These are phyloP conservation scores for Brachyhypopomus occidentalis DNA, from an alignment of 2,113 vertebrate species.

Conservation along the genomic window DNA sequence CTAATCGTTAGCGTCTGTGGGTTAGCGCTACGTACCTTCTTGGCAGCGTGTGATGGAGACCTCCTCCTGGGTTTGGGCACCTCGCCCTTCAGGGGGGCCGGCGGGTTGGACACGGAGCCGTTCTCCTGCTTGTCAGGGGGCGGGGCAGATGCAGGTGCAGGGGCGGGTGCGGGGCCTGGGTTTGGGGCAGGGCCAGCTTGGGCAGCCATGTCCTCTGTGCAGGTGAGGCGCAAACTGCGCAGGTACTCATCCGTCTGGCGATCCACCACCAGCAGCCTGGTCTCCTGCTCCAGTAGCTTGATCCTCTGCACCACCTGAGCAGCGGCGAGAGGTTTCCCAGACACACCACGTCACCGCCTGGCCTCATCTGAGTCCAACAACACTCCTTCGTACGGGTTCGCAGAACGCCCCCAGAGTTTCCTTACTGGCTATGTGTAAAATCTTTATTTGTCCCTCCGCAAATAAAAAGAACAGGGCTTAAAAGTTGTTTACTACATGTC, in stretches of 20 bases:
- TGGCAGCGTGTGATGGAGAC: constrained; percentile 74
- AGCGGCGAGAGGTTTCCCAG: not conserved
- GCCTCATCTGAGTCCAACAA: too few relatives aligned
- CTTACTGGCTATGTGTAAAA: too few relatives aligned
- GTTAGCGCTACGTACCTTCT: constrained; percentile 77
- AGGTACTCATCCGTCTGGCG: constrained; percentile 89
- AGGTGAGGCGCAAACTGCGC: constrained; percentile 82
- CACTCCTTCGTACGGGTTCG: too few relatives aligned
- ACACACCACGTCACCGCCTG: too few relatives aligned
- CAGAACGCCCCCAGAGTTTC: too few relatives aligned
- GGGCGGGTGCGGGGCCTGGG: constrained; percentile 7
- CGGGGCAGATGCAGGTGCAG: not conserved
- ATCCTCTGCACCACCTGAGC: constrained; percentile 94
- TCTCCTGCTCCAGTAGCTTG: constrained; percentile 87
- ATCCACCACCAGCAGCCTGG: constrained; percentile 89
- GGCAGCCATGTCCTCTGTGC: constrained; percentile 85
- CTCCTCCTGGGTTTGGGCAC: constrained; percentile 76
- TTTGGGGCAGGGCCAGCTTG: constrained; percentile 43
- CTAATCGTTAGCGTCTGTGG: not conserved
- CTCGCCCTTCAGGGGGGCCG: constrained; percentile 61
- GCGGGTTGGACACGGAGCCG: constrained; percentile 53
- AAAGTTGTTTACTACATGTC: too few relatives aligned
- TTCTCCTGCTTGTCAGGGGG: constrained; percentile 66
- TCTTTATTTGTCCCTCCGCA: too few relatives aligned
- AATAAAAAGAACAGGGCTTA: too few relatives aligned